phyloP scores from a whole-genome alignment of 2,797 vertebrate species.

The Sorex maritimensis region DNA sequence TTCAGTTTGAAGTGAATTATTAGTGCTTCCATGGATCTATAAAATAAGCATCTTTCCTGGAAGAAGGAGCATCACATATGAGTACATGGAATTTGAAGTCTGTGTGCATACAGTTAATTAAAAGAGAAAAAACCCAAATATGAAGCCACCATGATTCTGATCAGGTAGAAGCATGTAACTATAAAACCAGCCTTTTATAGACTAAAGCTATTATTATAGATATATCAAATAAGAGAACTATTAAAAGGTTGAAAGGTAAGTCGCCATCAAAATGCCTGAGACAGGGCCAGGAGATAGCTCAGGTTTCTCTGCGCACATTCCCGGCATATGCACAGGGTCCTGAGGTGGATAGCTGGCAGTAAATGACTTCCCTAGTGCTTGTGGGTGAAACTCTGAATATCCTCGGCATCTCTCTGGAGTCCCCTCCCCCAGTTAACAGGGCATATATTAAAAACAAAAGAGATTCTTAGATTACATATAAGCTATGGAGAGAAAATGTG shows the following conservation, averaged over 20 bases:
- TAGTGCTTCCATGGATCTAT: constrained; percentile 22
- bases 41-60: constrained; percentile 38
- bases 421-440: not conserved
- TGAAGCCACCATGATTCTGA: constrained; percentile 24
- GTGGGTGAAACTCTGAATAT: no score
- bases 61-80: constrained; percentile 45
- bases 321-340: no score
- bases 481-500: not conserved
- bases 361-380: no score
- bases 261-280: constrained; percentile 42
- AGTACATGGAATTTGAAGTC: constrained; percentile 24
- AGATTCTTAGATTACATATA: constrained; percentile 45
- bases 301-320: no score
- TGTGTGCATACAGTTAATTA: constrained; percentile 27
- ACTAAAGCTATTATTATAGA: constrained; percentile 54
- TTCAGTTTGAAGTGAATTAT: constrained; percentile 62
- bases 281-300: no score
- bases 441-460: constrained; percentile 40
- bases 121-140: not conserved
- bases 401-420: no score
- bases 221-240: constrained; percentile 35
- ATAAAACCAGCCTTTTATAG: constrained; percentile 43
- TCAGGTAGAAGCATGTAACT: constrained; percentile 41
- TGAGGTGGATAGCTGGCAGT: no score
- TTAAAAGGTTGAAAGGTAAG: constrained; percentile 41